phyloP scores from a whole-genome alignment of 2,797 vertebrate genomes.

The Australoheros facetus region DNA sequence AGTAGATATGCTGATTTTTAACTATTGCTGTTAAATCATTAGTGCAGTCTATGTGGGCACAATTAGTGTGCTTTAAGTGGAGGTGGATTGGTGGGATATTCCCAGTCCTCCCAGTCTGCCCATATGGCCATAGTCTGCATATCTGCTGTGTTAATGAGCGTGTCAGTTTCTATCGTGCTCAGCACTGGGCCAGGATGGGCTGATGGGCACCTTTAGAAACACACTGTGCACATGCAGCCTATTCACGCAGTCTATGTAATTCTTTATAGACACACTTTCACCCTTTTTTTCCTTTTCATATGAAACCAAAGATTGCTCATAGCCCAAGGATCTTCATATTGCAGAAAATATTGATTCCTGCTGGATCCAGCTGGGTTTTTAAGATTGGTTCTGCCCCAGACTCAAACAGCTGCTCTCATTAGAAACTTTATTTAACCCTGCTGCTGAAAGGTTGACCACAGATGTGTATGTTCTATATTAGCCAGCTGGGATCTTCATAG shows the following conservation, averaged over 20 bases:
- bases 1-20: constrained; percentile 56
- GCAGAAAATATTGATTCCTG: constrained; percentile 15
- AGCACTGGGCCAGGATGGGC: constrained; percentile 27
- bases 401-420: constrained; percentile 64
- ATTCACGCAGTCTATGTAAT: neutral
- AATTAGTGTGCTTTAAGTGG: constrained; percentile 81
- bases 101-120: constrained; percentile 74
- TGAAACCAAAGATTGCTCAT: constrained; percentile 10
- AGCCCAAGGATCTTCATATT: neutral
- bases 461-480: constrained; percentile 41
- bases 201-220: constrained; percentile 39
- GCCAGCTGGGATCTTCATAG: constrained; percentile 50
- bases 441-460: constrained; percentile 54
- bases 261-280: neutral
- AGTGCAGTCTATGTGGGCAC: constrained; percentile 68
- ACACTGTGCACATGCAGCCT: neutral
- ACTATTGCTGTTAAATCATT: constrained; percentile 65
- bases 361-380: constrained; percentile 38
- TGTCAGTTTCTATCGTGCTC: constrained; percentile 70
- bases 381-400: constrained; percentile 38
- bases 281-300: neutral
- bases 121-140: constrained; percentile 77
- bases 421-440: constrained; percentile 60
- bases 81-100: constrained; percentile 69
- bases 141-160: constrained; percentile 79